Conservation (phyloP, 2,113 vertebrate genomes). For the Pyrgilauda ruficollis region DNA sequence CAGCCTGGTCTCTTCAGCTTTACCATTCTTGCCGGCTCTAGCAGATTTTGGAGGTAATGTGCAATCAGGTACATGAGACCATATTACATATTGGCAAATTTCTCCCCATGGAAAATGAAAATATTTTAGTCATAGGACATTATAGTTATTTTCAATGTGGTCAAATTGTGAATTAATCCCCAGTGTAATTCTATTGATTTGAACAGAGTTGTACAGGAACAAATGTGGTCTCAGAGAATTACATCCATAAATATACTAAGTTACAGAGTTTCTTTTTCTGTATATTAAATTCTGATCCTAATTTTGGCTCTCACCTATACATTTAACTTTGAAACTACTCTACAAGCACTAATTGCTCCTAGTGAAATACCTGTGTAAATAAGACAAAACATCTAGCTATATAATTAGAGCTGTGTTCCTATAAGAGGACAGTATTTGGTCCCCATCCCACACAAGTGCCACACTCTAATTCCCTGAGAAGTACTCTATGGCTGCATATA, state of each 20-base stretch:
- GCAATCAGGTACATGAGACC: conserved; percentile 53
- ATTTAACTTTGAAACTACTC: not conserved
- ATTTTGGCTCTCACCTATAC: not conserved
- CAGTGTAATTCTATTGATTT: conserved; percentile 1
- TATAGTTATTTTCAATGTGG: conserved; percentile 56
- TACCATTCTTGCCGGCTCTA: not conserved
- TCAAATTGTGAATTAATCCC: conserved; percentile 65
- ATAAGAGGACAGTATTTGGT: not conserved
- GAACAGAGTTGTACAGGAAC: not conserved
- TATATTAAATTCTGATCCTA: not conserved
- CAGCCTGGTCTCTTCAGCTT: conserved; percentile 15
- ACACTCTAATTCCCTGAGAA: not conserved
- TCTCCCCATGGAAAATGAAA: conserved; percentile 67
- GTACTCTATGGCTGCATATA: not conserved
- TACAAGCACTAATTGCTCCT: not conserved
- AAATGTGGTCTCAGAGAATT: not conserved
- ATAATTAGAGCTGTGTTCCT: not conserved
- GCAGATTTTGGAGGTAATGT: conserved; percentile 47
- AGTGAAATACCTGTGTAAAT: not conserved
- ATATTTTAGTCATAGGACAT: conserved; percentile 36
- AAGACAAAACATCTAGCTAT: not conserved
- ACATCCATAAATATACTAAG: conserved; percentile 16
- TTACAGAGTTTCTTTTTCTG: conserved; percentile 42
- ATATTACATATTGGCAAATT: conserved; percentile 60
- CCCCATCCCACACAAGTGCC: not conserved